A percentile compares a stretch with the other conserved stretches of the same genome.
Conservation (phyloP, 2,888 invertebrate species). For the Neoitamus cyanurus region DNA sequence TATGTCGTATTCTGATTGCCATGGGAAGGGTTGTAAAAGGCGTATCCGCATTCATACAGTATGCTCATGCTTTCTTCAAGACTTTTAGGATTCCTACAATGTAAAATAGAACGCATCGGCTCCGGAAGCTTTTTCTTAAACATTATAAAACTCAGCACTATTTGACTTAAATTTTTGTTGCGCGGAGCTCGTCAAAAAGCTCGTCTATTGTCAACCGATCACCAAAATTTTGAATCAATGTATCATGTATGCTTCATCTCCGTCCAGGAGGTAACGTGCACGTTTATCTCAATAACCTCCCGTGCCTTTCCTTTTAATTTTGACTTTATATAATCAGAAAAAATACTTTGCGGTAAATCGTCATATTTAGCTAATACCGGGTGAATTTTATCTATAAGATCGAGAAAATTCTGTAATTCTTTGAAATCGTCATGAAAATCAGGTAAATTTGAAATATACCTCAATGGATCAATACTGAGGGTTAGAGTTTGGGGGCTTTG, state of each 20-base stretch:
- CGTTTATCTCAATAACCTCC: slow-evolving; percentile 43
- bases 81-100: neutral
- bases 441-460: neutral
- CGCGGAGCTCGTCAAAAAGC: slow-evolving; percentile 41
- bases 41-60: neutral
- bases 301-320: slow-evolving; percentile 38
- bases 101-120: neutral
- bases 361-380: neutral
- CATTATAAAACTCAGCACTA: neutral
- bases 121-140: neutral
- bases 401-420: neutral
- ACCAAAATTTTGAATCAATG: slow-evolving; percentile 46
- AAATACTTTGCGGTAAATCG: neutral
- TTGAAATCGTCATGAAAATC: neutral
- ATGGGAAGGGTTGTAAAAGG: neutral
- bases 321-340: slow-evolving; percentile 37
- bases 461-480: neutral
- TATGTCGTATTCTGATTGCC: neutral
- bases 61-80: neutral
- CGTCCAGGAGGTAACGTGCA: neutral
- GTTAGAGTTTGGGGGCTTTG: no score
- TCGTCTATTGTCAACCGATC: slow-evolving; percentile 44
- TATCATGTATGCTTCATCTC: neutral
- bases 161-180: slow-evolving; percentile 33
- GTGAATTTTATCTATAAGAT: neutral